A percentile compares a stretch with the other conserved stretches of the same genome.
These are phyloP conservation scores for Reticulitermes lucifugus DNA, from an alignment of 2,888 invertebrate genomes.

Conservation along the genomic window DNA sequence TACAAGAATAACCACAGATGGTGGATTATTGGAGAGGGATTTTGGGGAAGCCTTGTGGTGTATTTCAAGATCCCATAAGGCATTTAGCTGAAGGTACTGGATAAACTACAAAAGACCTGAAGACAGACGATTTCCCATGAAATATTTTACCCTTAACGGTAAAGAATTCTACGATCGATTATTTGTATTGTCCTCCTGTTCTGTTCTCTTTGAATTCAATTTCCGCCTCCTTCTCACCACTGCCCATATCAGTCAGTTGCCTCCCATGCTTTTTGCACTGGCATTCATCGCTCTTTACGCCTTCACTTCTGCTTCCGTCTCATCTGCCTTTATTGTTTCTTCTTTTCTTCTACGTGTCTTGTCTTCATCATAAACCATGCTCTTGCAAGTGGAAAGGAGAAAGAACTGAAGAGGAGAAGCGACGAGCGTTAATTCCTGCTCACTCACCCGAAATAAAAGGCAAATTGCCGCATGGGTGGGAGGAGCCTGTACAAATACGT, in stretches of 20 bases:
- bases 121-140: no score
- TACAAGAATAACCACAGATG: no score
- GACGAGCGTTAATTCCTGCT: not conserved
- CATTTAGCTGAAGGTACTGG: no score
- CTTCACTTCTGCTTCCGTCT: not conserved
- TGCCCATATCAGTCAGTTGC: not conserved
- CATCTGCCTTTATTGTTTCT: constrained; percentile 34
- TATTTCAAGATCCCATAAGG: no score
- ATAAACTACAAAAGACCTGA: no score
- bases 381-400: not conserved
- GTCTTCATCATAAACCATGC: not conserved
- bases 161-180: no score
- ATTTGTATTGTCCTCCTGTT: no score
- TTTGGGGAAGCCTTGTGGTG: no score
- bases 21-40: no score
- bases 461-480: constrained; percentile 4
- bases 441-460: constrained; percentile 27
- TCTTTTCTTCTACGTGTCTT: constrained; percentile 29
- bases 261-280: not conserved
- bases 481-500: constrained; percentile 10
- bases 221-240: not conserved
- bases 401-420: not conserved
- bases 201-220: no score
- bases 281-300: not conserved
- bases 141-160: no score